These are phyloP conservation scores for Cheilosia impressa DNA, from an alignment of 2,888 invertebrate species.

Conservation along the genomic window DNA sequence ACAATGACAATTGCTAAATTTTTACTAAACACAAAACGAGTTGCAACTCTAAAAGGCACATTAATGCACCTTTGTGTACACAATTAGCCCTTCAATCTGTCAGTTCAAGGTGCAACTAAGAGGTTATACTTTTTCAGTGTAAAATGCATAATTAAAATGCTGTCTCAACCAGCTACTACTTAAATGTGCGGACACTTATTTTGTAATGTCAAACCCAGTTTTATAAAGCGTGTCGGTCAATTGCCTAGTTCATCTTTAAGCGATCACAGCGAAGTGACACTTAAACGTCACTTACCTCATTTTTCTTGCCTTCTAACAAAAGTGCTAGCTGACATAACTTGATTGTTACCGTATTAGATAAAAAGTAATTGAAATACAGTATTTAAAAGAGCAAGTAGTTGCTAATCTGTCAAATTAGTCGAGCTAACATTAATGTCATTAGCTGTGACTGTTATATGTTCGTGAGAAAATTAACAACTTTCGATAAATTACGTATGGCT, in stretches of 20 bases:
- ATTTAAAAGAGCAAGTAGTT: slow-evolving; percentile 3
- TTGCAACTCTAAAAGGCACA: no score
- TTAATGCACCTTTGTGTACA: no score
- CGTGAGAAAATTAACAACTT: slow-evolving; percentile 50
- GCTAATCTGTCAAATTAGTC: slow-evolving; percentile 36
- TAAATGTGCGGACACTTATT: not conserved
- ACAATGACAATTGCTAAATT: no score
- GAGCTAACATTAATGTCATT: slow-evolving; percentile 3
- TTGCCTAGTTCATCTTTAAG: slow-evolving; percentile 31
- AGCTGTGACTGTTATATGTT: not conserved
- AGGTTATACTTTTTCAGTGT: not conserved
- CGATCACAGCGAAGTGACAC: not conserved
- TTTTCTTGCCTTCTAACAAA: no score
- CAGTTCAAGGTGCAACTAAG: slow-evolving; percentile 16
- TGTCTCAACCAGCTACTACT: not conserved
- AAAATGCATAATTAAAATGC: not conserved
- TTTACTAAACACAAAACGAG: no score
- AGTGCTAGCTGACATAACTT: no score
- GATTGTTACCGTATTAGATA: not conserved
- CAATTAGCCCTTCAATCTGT: slow-evolving; percentile 1
- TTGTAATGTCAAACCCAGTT: slow-evolving; percentile 10
- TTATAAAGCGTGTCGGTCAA: slow-evolving; percentile 32
- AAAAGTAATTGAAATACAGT: slow-evolving; percentile 21
- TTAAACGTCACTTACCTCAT: no score
- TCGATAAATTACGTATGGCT: not conserved